Conservation (phyloP, 2,113 vertebrate genomes). For the Nothocercus nigrocapillus region DNA sequence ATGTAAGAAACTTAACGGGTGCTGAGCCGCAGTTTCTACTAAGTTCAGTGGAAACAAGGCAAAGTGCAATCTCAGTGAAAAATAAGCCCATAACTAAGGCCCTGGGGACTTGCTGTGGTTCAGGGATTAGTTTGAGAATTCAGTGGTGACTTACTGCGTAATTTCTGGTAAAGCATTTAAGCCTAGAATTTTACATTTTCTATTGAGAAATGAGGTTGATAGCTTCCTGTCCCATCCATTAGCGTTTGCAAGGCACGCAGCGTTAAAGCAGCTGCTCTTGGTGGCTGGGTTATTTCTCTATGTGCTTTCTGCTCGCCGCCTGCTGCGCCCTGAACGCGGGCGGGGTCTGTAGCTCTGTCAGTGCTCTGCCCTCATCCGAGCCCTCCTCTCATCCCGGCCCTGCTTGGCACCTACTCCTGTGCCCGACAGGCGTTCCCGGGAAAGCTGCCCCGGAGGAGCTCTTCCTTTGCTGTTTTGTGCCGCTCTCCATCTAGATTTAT, state of each 20-base stretch:
- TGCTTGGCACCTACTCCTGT: too few relatives aligned
- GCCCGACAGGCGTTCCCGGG: neutral
- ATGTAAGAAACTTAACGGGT: neutral
- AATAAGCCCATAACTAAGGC: neutral
- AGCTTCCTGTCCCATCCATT: neutral
- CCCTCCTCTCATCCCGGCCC: neutral
- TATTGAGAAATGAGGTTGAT: neutral
- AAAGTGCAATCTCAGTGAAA: conserved; percentile 25
- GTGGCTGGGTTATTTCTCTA: neutral
- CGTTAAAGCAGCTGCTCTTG: neutral
- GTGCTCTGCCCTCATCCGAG: neutral
- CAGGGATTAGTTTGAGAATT: conserved; percentile 45
- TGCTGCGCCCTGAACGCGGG: neutral
- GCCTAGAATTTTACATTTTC: conserved; percentile 21
- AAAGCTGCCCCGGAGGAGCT: rapidly evolving
- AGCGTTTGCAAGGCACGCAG: neutral
- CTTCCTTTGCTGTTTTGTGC: neutral
- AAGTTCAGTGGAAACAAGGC: conserved; percentile 3
- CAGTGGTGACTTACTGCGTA: conserved; percentile 15
- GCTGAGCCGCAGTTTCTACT: conserved; percentile 5
- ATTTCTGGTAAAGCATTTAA: conserved; percentile 46
- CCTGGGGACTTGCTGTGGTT: neutral
- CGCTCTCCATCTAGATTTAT: neutral
- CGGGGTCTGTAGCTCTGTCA: neutral
- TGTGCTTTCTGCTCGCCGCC: neutral